These are phyloP conservation scores for Hoplodrina blanda DNA, from an alignment of 2,888 invertebrate species.

Conservation along the genomic window DNA sequence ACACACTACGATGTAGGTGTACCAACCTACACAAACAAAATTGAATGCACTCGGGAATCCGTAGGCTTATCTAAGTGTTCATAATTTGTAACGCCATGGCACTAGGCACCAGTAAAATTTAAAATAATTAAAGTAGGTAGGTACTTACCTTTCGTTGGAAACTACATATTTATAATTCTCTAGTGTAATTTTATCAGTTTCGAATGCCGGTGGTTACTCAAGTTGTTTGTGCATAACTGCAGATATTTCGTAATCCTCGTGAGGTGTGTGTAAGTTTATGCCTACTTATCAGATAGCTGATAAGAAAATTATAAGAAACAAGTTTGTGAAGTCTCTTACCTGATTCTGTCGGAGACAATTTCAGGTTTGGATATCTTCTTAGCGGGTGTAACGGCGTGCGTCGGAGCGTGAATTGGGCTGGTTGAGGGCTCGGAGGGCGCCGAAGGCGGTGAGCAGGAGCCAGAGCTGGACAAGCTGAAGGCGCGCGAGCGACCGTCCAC, in stretches of 20 bases:
- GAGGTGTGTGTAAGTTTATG: slow-evolving; percentile 3
- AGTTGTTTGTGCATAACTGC: slow-evolving; percentile 34
- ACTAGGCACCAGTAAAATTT: not conserved
- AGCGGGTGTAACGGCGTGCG: slow-evolving; percentile 87
- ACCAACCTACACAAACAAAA: slow-evolving; percentile 58
- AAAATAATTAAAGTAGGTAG: not conserved
- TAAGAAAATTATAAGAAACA: slow-evolving; percentile 27
- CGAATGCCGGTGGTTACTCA: slow-evolving; percentile 8
- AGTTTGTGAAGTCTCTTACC: slow-evolving; percentile 90
- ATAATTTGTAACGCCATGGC: slow-evolving; percentile 45
- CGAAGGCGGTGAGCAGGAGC: slow-evolving; percentile 95
- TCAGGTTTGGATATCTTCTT: slow-evolving; percentile 95
- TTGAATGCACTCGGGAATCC: slow-evolving; percentile 49
- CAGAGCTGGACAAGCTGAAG: slow-evolving; percentile 94
- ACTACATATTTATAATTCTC: slow-evolving; percentile 23
- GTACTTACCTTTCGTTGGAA: slow-evolving; percentile 11
- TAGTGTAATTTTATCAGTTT: slow-evolving; percentile 27
- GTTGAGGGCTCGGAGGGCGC: slow-evolving; percentile 94
- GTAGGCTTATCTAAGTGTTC: slow-evolving; percentile 40
- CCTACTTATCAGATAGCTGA: slow-evolving; percentile 12
- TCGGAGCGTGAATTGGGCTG: slow-evolving; percentile 92
- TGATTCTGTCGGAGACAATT: slow-evolving; percentile 94
- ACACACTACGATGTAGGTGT: slow-evolving; percentile 56
- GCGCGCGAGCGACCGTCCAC: slow-evolving; percentile 92
- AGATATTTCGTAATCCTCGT: slow-evolving; percentile 25